Evolutionary conservation across 2,113 vertebrate genomes (phyloP), one percentile per base, ranked within the genome.

Genomic region (Dascyllus trimaculatus): DNA sequence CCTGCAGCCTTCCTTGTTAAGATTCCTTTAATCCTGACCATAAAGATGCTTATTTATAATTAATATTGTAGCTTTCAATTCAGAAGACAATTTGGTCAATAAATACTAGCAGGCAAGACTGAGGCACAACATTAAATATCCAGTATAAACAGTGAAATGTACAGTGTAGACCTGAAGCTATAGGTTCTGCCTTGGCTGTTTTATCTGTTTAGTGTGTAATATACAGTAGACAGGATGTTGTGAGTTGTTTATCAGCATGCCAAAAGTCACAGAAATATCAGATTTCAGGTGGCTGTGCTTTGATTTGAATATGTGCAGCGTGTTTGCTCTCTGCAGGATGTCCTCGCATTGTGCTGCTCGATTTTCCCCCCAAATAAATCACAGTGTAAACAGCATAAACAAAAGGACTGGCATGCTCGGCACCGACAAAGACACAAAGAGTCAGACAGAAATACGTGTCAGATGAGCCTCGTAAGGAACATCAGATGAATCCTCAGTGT

Each of bases 371-470:
- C 51, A 1, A 53, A 74, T 56, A 53, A 70, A 82, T 84, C 84
- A 75, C 85, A 68, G 81, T 82, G 83, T 84, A 76, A 72, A 87
- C 54, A 53, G 60, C 26, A 75, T 22, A 86, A 69, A 85, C 60
- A 56, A 60, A 67, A 48, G 6, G 17, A 70, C 56, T 54, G 0
- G 60, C 78, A 86, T 72, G 80, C 76, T 78, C 64, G 61, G 72
- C 46, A 73, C 63, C 57, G 46, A 58, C 29, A 59, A 74, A 46
- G 43, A 75, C 74, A 63, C 53, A 80, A 74, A 78, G 75, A 77
- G 56, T 64, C 57, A 60, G 62, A 80, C 53, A 60, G 35, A 81
- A 75, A 32, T 2, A 73, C 57, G 67, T 25, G 43, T 81, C 38
- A 71, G 51, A 74, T 26, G 18, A 81, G 72, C 86, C 64, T 59